Conservation (phyloP, 2,113 vertebrate species). For the Orycteropus afer region DNA sequence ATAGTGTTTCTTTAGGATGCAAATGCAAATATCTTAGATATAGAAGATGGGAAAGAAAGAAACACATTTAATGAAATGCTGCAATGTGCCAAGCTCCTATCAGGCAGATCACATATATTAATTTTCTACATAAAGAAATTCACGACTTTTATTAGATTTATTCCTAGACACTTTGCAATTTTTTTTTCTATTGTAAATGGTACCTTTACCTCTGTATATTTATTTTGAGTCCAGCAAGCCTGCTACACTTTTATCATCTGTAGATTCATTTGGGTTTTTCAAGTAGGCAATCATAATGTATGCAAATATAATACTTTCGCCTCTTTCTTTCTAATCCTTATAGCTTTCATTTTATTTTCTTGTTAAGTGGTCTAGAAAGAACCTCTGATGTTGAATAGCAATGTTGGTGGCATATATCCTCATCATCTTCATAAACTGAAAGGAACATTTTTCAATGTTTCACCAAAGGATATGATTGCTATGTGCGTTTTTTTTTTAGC, state of each 20-base stretch:
- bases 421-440: background rate
- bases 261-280: background rate
- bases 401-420: background rate
- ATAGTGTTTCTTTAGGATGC: background rate
- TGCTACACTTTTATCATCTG: background rate
- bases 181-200: background rate
- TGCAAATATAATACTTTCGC: background rate
- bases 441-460: background rate
- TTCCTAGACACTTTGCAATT: background rate
- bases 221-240: background rate
- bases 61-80: background rate
- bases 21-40: background rate
- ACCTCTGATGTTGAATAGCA: background rate
- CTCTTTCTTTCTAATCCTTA: background rate
- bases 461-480: background rate
- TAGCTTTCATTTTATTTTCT: background rate
- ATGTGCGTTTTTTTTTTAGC: background rate
- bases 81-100: background rate
- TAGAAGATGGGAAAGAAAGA: background rate
- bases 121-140: conserved; percentile 25
- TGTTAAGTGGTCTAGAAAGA: background rate
- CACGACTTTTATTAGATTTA: background rate
- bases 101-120: conserved; percentile 1
- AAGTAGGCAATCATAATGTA: background rate
- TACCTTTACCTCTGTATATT: conserved; percentile 11